Percentiles rank a stretch among this genome's conserved stretches.
These are phyloP conservation scores for Poeciliopsis prolifica DNA, from an alignment of 2,113 vertebrate species.

Conservation along the genomic window DNA sequence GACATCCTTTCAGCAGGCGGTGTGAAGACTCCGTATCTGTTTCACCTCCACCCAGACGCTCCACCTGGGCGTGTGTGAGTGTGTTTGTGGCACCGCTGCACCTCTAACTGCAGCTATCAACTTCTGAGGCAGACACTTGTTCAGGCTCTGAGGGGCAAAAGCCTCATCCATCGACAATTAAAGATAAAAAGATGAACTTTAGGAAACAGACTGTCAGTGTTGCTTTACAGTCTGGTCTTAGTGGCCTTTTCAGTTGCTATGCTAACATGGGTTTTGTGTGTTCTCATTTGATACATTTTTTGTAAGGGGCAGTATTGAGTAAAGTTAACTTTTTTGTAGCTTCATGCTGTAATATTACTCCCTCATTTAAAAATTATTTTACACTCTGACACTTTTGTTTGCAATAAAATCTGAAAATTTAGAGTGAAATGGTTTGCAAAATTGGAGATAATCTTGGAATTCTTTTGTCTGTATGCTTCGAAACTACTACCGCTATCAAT, in stretches of 20 bases:
- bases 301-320: not conserved
- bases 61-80: not conserved
- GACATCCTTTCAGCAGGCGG: conserved; percentile 13
- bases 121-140: conserved; percentile 51
- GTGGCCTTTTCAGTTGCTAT: conserved; percentile 57
- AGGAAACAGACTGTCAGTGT: conserved; percentile 73
- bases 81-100: conserved; percentile 3
- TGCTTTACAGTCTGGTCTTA: conserved; percentile 53
- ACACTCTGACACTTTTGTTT: too few relatives aligned
- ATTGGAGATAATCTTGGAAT: too few relatives aligned
- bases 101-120: conserved; percentile 54
- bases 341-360: too few relatives aligned
- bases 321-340: too few relatives aligned
- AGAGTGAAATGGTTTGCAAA: too few relatives aligned
- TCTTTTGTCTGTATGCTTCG: too few relatives aligned
- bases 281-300: conserved; percentile 16
- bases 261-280: conserved; percentile 72
- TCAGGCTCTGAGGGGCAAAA: conserved; percentile 30
- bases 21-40: not conserved
- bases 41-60: not conserved
- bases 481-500: too few relatives aligned
- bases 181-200: conserved; percentile 79
- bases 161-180: conserved; percentile 71
- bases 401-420: too few relatives aligned
- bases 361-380: too few relatives aligned